Evolutionary conservation across 2,113 vertebrate species (phyloP), one percentile per base, ranked within the genome.

Genomic region (Chaetorhynchus papuensis): DNA sequence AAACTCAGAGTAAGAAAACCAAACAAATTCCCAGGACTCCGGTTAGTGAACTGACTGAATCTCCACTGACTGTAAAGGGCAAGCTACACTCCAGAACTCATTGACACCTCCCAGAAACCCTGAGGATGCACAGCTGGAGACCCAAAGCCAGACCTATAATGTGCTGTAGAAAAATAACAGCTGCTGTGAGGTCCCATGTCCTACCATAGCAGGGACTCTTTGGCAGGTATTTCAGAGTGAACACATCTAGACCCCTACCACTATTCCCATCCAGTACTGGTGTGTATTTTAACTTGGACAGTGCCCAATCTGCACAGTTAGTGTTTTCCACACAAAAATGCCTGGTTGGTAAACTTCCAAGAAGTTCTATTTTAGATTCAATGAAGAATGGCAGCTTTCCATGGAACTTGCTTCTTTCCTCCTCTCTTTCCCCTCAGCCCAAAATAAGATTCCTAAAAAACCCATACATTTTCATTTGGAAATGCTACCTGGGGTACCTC

Each of bases 311-410:
- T 84, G 74, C 75, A 83, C 52, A 76, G 69, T 92, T 92, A 95
- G 77, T 91, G 69, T 93, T 97, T 95, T 96, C 89, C 93, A 94
- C 53, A 89, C 60, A 94, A 94, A 96, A 94, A 94, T 91, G 91
- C 83, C 74, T 94, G 13, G 28, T 27, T 95, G 93, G 80, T 84
- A 96, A 93, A 89, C 61, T 89, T 94, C 89, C 94, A 95, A 89
- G 64, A 63, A 71, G 49, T 82, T 95, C 81, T 94, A 45, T 92
- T 95, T 95, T 87, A 72, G 91, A 89, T 84, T 94, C 83, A 84
- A 14, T 72, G 44, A 79, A 95, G 83, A 95, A 89, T 68, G 79
- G 69, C 91, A 95, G 57, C 61, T 92, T 94, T 95, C 87, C 47
- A 69, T 61, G 41, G 56, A 84, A 84, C 52, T 75, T 69, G 64